These are phyloP conservation scores for Onychomys torridus DNA, from an alignment of 2,797 vertebrate species.

Conservation along the genomic window DNA sequence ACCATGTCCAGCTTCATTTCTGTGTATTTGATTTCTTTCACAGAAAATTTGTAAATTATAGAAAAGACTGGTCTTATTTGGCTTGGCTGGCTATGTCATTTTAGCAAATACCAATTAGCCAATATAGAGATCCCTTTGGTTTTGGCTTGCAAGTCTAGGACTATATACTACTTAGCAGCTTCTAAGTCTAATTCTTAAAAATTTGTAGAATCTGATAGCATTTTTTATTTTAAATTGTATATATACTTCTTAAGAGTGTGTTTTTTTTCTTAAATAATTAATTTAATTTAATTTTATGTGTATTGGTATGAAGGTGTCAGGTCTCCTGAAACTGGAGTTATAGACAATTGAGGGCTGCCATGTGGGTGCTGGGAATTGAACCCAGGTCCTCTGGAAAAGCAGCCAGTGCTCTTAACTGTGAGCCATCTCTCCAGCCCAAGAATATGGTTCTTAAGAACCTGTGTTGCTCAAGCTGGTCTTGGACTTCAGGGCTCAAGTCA, in stretches of 20 bases:
- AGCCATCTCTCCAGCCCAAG: too few species aligned
- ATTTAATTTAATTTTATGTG: too few species aligned
- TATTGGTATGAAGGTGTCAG: too few species aligned
- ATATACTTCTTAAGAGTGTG: not conserved
- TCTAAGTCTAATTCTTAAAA: not conserved
- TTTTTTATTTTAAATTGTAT: not conserved
- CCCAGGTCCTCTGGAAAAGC: too few species aligned
- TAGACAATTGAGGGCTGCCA: too few species aligned
- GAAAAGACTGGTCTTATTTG: constrained; percentile 43
- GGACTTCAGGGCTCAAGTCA: not conserved
- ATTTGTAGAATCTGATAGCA: not conserved
- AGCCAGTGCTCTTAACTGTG: too few species aligned
- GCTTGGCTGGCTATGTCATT: not conserved
- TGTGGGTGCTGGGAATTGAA: too few species aligned
- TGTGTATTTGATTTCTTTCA: constrained; percentile 52
- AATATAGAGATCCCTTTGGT: not conserved
- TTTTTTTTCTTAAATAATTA: not conserved
- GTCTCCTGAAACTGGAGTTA: too few species aligned
- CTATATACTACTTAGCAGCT: constrained; percentile 16
- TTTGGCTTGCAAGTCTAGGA: constrained; percentile 53
- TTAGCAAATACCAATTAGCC: constrained; percentile 39
- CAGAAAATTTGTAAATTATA: not conserved
- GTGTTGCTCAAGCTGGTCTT: not conserved
- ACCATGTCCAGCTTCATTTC: constrained; percentile 10
- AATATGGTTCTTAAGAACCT: not conserved